These are phyloP conservation scores for Scomber japonicus DNA, from an alignment of 2,113 vertebrate species.

Conservation along the genomic window DNA sequence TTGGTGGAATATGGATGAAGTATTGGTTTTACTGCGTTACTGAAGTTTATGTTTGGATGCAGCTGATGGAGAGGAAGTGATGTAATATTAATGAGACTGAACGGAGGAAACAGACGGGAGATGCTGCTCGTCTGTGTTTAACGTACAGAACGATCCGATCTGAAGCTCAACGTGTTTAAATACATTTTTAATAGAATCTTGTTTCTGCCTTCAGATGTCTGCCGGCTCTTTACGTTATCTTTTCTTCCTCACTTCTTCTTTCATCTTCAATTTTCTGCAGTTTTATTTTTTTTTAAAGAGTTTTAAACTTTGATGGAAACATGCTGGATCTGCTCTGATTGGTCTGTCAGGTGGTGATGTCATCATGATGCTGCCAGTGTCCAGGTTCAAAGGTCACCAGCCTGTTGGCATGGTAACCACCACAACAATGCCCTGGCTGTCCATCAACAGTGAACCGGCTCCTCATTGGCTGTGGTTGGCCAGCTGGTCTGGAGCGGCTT, in stretches of 20 bases:
- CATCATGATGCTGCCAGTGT: conserved; percentile 63
- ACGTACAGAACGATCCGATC: neutral
- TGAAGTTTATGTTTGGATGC: neutral
- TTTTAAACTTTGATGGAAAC: too few species aligned
- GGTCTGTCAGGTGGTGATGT: conserved; percentile 50
- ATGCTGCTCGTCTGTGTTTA: neutral
- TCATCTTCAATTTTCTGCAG: neutral
- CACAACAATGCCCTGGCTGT: conserved; percentile 37
- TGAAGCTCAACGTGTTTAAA: neutral
- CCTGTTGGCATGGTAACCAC: conserved; percentile 38
- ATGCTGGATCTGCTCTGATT: neutral
- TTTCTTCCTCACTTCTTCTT: neutral
- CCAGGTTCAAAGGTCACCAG: conserved; percentile 57
- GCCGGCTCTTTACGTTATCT: neutral
- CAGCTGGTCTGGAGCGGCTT: conserved; percentile 33
- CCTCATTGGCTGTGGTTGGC: conserved; percentile 58
- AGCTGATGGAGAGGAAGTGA: neutral
- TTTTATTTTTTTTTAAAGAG: neutral
- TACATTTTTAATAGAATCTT: neutral
- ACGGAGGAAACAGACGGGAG: neutral
- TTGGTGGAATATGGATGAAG: neutral
- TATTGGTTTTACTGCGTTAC: neutral
- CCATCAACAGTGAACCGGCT: conserved; percentile 27
- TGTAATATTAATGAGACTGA: neutral
- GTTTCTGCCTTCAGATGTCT: conserved; percentile 4